Conservation (phyloP, 2,113 vertebrate genomes). For the Ageneiosus marmoratus region DNA sequence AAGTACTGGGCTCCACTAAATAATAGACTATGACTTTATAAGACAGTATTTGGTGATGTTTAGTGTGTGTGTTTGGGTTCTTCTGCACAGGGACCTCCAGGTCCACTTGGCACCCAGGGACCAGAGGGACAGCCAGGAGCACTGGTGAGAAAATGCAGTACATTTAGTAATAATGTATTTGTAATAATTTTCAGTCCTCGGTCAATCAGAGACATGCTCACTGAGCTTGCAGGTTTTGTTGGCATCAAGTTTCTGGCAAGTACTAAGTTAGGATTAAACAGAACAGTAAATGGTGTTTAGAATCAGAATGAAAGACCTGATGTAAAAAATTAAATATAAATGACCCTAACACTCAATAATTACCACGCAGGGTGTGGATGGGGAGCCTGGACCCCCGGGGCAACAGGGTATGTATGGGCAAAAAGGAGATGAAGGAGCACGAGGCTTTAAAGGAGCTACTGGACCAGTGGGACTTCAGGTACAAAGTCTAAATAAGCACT, state of each 20-base stretch:
- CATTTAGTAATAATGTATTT: neutral
- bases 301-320: neutral
- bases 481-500: neutral
- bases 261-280: neutral
- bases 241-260: neutral
- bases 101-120: slow-evolving; percentile 83
- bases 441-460: slow-evolving; percentile 74
- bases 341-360: neutral
- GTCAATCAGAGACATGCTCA: neutral
- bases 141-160: slow-evolving; percentile 60
- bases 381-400: slow-evolving; percentile 69
- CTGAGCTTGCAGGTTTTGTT: neutral
- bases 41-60: neutral
- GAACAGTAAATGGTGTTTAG: neutral
- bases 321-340: neutral
- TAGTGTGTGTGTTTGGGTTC: neutral
- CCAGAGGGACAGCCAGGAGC: slow-evolving; percentile 87
- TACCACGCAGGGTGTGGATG: slow-evolving; percentile 75
- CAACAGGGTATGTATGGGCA: slow-evolving; percentile 79
- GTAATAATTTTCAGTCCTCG: neutral
- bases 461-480: slow-evolving; percentile 79
- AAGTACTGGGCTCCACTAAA: neutral
- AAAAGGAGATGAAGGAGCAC: slow-evolving; percentile 77
- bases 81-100: slow-evolving; percentile 69
- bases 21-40: neutral